A percentile compares a stretch with the other conserved stretches of the same genome.
Evolutionary conservation across 2,113 vertebrate species (phyloP).

Genomic region (Rhabdomys dilectus): DNA sequence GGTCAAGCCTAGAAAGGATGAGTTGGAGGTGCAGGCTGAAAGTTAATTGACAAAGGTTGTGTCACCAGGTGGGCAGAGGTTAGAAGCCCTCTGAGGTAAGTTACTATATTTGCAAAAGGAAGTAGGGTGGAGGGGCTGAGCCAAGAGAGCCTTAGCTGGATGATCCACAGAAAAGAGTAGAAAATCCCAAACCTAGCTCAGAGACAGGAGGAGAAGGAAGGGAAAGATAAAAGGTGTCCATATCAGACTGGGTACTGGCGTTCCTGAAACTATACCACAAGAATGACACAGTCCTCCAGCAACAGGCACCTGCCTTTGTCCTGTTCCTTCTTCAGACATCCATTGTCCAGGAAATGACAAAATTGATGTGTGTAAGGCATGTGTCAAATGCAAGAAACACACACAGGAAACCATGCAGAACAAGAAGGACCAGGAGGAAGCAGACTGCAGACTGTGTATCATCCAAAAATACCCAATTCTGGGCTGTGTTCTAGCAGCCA

Average conservation of each 20-base stretch:
- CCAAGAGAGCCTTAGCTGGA: neutral
- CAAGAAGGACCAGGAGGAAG: neutral
- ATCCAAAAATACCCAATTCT: neutral
- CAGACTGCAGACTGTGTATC: neutral
- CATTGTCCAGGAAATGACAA: neutral
- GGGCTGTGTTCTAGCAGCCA: neutral
- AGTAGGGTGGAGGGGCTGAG: neutral
- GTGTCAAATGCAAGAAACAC: neutral
- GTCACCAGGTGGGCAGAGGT: neutral
- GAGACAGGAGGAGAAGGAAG: neutral
- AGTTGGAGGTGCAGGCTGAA: neutral
- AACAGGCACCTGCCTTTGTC: neutral
- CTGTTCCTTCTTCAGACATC: neutral
- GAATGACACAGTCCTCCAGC: neutral
- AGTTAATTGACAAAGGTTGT: neutral
- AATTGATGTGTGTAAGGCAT: neutral
- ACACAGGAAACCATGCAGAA: neutral
- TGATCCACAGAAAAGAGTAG: neutral
- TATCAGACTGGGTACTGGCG: neutral
- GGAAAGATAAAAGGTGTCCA: neutral
- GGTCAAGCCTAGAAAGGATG: neutral
- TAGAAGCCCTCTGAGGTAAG: neutral
- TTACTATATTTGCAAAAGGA: neutral
- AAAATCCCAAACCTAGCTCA: neutral
- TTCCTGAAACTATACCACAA: neutral